Conservation (phyloP, 2,113 vertebrate species). For the Chaetodon auriga region DNA sequence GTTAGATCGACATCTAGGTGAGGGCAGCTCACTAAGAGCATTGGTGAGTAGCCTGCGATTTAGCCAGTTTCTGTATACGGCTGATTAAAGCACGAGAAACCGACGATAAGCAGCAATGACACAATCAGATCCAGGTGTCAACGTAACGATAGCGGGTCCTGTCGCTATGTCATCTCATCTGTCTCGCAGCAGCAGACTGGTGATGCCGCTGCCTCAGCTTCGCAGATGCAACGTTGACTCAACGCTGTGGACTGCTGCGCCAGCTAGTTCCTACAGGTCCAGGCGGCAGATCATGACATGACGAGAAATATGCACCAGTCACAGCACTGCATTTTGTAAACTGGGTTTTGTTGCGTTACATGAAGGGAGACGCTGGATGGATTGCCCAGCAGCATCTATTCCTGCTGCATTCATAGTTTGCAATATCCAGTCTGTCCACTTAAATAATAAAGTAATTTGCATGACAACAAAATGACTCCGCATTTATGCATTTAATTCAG, state of each 20-base stretch:
- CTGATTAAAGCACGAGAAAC: background rate
- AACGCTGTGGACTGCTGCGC: constrained; percentile 71
- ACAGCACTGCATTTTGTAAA: constrained; percentile 34
- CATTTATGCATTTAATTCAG: background rate
- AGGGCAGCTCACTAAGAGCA: constrained; percentile 47
- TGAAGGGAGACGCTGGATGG: constrained; percentile 20
- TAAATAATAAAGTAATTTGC: background rate
- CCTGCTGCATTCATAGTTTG: constrained; percentile 17
- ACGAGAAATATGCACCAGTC: constrained; percentile 60
- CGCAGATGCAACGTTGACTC: constrained; percentile 71
- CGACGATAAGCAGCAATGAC: background rate
- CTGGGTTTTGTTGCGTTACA: constrained; percentile 7
- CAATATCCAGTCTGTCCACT: background rate
- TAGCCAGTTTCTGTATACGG: background rate
- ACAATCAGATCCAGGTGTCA: constrained; percentile 25
- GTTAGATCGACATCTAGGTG: constrained; percentile 62
- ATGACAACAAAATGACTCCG: background rate
- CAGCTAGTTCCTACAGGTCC: constrained; percentile 71
- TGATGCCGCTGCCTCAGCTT: constrained; percentile 54
- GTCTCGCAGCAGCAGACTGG: constrained; percentile 42
- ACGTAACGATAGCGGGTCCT: constrained; percentile 28
- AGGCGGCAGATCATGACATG: constrained; percentile 56
- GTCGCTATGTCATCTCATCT: constrained; percentile 67
- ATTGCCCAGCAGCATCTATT: background rate
- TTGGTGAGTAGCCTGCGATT: constrained; percentile 19